These are phyloP conservation scores for Tipula unca DNA, from an alignment of 2,888 invertebrate genomes.

Conservation along the genomic window DNA sequence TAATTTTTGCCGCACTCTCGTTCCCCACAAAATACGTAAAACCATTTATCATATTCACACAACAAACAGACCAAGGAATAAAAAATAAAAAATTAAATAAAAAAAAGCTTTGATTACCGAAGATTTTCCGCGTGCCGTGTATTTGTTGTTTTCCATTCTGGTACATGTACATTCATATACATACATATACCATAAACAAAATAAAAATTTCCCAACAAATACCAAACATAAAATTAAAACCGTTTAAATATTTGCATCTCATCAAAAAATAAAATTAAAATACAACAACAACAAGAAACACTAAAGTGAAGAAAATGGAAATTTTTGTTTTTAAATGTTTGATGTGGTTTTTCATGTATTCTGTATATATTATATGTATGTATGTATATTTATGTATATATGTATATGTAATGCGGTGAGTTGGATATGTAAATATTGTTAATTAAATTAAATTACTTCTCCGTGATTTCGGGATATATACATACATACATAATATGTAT, in stretches of 20 bases:
- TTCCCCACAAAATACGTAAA: background rate
- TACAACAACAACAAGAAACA: background rate
- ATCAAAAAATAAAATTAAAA: background rate
- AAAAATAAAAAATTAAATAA: background rate
- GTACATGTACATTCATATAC: background rate
- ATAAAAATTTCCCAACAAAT: background rate
- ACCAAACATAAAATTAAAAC: background rate
- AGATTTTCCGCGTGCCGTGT: background rate
- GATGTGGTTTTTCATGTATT: background rate
- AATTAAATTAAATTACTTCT: background rate
- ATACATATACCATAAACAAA: too few relatives aligned
- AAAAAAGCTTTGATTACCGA: background rate
- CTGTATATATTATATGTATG: too few relatives aligned
- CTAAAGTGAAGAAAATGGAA: background rate
- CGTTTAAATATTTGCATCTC: constrained; percentile 14
- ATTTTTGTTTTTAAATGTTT: background rate
- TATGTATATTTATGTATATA: too few relatives aligned
- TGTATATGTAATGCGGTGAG: background rate
- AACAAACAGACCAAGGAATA: background rate
- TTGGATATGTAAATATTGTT: background rate
- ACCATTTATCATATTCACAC: background rate
- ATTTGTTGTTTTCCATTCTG: background rate
- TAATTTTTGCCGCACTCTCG: background rate
- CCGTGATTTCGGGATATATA: background rate
- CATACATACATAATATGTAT: background rate